Conservation (phyloP, 2,797 vertebrate species). For the Atherinosoma microstoma region DNA sequence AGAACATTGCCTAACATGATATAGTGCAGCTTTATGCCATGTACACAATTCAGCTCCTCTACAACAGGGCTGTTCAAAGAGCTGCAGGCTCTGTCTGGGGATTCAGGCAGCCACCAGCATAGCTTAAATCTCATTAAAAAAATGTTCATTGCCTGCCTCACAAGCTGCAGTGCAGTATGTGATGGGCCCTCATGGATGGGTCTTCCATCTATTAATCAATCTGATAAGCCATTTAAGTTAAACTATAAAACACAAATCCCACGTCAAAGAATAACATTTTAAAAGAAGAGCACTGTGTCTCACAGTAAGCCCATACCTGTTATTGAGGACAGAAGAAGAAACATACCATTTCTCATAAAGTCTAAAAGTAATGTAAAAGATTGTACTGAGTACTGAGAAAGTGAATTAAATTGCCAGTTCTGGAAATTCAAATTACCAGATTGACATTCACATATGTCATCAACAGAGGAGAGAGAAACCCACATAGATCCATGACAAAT, state of each 20-base stretch:
- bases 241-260: slow-evolving; percentile 31
- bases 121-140: slow-evolving; percentile 72
- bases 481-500: slow-evolving; percentile 56
- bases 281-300: slow-evolving; percentile 7
- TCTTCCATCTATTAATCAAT: slow-evolving; percentile 44
- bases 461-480: slow-evolving; percentile 21
- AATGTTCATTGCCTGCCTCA: slow-evolving; percentile 61
- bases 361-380: slow-evolving; percentile 20
- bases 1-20: slow-evolving; percentile 69
- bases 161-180: slow-evolving; percentile 61
- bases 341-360: slow-evolving; percentile 14
- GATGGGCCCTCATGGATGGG: slow-evolving; percentile 36
- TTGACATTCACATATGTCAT: slow-evolving; percentile 39
- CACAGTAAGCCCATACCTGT: slow-evolving; percentile 13
- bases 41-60: slow-evolving; percentile 58
- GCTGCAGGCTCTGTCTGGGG: slow-evolving; percentile 69
- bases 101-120: slow-evolving; percentile 70
- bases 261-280: slow-evolving; percentile 21
- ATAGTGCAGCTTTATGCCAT: slow-evolving; percentile 70
- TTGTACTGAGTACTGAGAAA: slow-evolving; percentile 17
- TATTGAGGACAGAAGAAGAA: slow-evolving; percentile 16
- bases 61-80: slow-evolving; percentile 68
- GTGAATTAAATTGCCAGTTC: slow-evolving; percentile 33
- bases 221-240: slow-evolving; percentile 45
- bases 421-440: slow-evolving; percentile 42